A percentile compares a stretch with the other conserved stretches of the same genome.
Conservation (phyloP, 2,797 vertebrate genomes). For the Somateria mollissima region DNA sequence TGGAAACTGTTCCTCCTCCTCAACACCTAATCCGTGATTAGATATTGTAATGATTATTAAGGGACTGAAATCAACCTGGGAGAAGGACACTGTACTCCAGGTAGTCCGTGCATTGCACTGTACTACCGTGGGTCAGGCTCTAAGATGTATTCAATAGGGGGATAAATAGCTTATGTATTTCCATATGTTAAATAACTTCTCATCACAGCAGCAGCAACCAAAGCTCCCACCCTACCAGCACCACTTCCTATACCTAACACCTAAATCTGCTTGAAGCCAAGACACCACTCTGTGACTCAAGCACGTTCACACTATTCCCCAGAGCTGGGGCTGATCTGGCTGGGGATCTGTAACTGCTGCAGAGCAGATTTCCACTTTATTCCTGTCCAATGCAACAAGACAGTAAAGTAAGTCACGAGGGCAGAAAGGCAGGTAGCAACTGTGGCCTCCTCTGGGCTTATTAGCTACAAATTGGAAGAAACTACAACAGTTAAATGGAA, state of each 20-base stretch:
- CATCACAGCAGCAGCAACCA: neutral
- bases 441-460: neutral
- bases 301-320: neutral
- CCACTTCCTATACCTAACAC: neutral
- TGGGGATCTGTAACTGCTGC: neutral
- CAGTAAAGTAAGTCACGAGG: neutral
- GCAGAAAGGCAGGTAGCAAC: neutral
- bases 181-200: neutral
- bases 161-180: neutral
- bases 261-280: neutral
- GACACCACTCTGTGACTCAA: neutral
- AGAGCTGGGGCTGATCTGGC: neutral
- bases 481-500: neutral
- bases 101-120: rapidly evolving
- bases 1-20: neutral
- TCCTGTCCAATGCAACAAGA: neutral
- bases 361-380: neutral
- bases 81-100: slow-evolving; percentile 8
- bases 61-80: neutral
- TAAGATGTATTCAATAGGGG: neutral
- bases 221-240: neutral
- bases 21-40: slow-evolving; percentile 34
- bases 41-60: slow-evolving; percentile 2
- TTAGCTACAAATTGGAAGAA: neutral
- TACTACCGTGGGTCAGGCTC: neutral